Evolutionary conservation across 1,140 invertebrate genomes (phyloP).

Genomic region (Cyphomyrmex costatus): DNA sequence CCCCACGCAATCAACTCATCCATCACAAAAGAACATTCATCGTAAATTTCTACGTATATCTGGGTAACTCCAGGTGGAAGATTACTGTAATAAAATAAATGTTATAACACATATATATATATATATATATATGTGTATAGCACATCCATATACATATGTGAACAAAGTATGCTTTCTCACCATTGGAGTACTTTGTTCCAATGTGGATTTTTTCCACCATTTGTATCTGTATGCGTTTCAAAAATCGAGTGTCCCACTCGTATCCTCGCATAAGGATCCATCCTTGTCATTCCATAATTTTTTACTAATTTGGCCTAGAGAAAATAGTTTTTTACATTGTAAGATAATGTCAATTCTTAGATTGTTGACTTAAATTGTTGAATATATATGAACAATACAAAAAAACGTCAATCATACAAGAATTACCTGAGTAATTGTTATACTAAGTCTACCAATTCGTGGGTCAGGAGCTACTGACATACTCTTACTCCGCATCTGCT

Average conservation of each 20-base stretch:
- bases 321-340: conserved; percentile 48
- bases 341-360: neutral
- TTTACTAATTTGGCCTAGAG: conserved; percentile 95
- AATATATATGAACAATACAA: neutral
- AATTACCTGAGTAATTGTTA: conserved; percentile 93
- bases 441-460: conserved; percentile 91
- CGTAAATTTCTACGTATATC: conserved; percentile 97
- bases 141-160: neutral
- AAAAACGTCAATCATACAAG: neutral
- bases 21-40: conserved; percentile 98
- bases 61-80: conserved; percentile 95
- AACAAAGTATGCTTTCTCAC: conserved; percentile 86
- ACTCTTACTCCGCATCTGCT: conserved; percentile 87
- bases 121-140: too few relatives aligned
- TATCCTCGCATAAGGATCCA: conserved; percentile 98
- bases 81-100: conserved; percentile 88
- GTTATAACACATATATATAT: conserved; percentile 7
- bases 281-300: conserved; percentile 98
- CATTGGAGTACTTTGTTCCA: conserved; percentile 98
- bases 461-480: conserved; percentile 87
- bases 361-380: neutral
- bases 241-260: conserved; percentile 97
- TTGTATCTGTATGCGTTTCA: conserved; percentile 97
- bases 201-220: conserved; percentile 97
- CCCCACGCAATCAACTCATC: conserved; percentile 98